Percentiles rank a stretch among this genome's conserved stretches.
phyloP scores from a whole-genome alignment of 2,113 vertebrate species.

The Hyperopisus bebe region DNA sequence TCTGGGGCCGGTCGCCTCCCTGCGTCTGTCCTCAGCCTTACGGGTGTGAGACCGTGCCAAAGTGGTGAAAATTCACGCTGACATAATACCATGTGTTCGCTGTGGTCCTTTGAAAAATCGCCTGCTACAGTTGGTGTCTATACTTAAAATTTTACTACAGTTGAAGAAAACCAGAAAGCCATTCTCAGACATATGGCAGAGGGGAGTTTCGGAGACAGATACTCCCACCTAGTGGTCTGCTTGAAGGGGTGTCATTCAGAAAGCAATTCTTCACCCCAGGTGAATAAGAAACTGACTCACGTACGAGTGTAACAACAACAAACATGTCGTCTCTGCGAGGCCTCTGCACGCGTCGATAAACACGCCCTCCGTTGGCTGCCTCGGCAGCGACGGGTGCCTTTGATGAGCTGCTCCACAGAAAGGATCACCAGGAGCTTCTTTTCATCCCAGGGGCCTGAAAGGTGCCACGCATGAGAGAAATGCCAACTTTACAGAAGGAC shows the following conservation, averaged over 20 bases:
- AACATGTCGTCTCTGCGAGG: neutral
- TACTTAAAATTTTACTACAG: neutral
- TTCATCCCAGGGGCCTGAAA: neutral
- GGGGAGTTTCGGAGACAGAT: neutral
- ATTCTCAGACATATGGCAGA: neutral
- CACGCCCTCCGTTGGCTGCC: neutral
- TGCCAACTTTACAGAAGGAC: neutral
- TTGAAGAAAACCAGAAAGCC: neutral
- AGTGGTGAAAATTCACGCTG: neutral
- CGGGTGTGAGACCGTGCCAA: neutral
- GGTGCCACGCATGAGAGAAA: neutral
- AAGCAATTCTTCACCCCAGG: neutral
- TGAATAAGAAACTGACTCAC: neutral
- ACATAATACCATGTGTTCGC: neutral
- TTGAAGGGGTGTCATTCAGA: neutral
- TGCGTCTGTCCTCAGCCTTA: neutral
- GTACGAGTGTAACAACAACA: neutral
- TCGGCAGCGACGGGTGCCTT: neutral
- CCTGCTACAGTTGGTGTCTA: neutral
- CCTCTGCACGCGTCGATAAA: neutral
- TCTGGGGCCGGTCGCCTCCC: neutral
- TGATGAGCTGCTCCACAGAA: neutral
- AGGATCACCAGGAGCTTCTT: neutral
- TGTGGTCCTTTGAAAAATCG: neutral
- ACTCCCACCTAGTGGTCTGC: constrained; percentile 17